phyloP scores from a whole-genome alignment of 1,140 invertebrate species.

The Thalassaphorura encarpata region DNA sequence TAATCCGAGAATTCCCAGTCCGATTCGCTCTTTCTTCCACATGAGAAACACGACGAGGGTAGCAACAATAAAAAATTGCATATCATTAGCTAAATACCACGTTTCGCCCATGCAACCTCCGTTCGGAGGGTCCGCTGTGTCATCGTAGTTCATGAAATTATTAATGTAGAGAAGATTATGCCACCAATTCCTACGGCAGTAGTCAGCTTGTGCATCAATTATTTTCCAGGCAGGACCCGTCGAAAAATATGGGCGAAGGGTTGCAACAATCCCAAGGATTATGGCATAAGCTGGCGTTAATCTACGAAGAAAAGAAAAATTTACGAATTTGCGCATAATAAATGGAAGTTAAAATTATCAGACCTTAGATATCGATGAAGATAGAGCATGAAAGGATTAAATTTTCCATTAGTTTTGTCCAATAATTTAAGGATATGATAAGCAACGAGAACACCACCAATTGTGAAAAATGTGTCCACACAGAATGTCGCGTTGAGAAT shows the following conservation, averaged over 20 bases:
- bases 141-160: constrained; percentile 2
- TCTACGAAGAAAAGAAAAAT: neutral
- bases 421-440: constrained; percentile 12
- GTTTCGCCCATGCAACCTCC: constrained; percentile 60
- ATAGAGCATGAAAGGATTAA: neutral
- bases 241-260: constrained; percentile 54
- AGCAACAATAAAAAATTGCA: constrained; percentile 61
- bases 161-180: constrained; percentile 33
- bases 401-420: constrained; percentile 12
- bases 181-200: constrained; percentile 50
- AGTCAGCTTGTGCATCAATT: constrained; percentile 49
- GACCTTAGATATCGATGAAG: constrained; percentile 14
- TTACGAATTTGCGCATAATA: too few species aligned
- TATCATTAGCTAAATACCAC: constrained; percentile 73
- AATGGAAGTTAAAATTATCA: neutral
- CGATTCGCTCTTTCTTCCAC: constrained; percentile 26
- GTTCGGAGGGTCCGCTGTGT: neutral
- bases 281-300: constrained; percentile 9
- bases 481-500: constrained; percentile 35
- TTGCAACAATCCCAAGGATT: constrained; percentile 37
- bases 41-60: constrained; percentile 40
- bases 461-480: constrained; percentile 48
- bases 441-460: constrained; percentile 41
- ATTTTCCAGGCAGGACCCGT: constrained; percentile 58
- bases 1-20: constrained; percentile 17